phyloP scores from a whole-genome alignment of 2,888 invertebrate genomes.

The Drosophila greeni region DNA sequence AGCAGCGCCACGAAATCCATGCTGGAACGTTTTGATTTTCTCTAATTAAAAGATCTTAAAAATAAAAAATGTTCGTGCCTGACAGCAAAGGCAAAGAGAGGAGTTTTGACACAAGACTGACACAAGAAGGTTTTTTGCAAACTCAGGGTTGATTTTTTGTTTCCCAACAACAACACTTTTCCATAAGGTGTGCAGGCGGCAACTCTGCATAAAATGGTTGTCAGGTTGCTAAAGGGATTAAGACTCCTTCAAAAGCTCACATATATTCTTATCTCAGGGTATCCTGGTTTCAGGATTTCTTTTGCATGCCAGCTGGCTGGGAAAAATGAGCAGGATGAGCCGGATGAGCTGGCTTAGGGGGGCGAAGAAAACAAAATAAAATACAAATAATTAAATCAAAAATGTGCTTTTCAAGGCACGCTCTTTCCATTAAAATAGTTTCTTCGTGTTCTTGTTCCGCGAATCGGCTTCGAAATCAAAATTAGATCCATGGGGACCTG shows the following conservation, averaged over 20 bases:
- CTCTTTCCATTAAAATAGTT: conserved; percentile 27
- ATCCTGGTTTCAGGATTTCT: neutral
- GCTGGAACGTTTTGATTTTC: neutral
- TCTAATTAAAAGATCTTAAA: neutral
- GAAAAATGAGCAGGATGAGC: conserved; percentile 2
- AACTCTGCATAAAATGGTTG: too few species aligned
- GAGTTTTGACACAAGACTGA: neutral
- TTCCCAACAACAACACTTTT: too few species aligned
- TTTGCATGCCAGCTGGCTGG: neutral
- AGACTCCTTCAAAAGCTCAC: too few species aligned
- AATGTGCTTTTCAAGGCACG: conserved; percentile 13
- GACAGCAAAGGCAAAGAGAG: neutral
- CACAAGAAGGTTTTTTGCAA: neutral
- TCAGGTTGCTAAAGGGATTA: too few species aligned
- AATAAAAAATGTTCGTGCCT: too few species aligned
- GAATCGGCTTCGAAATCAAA: neutral
- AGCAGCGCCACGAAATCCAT: neutral
- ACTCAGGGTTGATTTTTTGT: neutral
- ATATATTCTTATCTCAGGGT: too few species aligned
- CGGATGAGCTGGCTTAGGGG: neutral
- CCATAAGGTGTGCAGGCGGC: too few species aligned
- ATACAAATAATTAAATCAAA: conserved; percentile 29
- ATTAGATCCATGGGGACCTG: neutral
- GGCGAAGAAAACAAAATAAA: neutral
- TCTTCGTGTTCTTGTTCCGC: neutral